Conservation (phyloP, 2,113 vertebrate species). For the Hemibagrus wyckioides region DNA sequence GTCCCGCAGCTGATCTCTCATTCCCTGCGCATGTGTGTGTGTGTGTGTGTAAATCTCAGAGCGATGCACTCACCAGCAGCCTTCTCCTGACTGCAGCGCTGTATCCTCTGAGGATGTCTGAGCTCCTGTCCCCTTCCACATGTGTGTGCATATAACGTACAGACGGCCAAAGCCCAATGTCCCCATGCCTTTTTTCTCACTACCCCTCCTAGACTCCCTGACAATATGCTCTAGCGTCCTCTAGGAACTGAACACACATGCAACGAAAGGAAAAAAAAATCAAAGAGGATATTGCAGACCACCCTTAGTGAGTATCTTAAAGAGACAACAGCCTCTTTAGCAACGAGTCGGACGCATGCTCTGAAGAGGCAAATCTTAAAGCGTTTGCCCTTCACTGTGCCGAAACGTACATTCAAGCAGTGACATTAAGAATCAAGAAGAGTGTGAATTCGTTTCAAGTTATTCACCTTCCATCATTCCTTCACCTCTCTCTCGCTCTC, state of each 20-base stretch:
- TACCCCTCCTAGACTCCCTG: slow-evolving; percentile 18
- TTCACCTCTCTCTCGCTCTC: background rate
- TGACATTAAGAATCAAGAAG: background rate
- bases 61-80: slow-evolving; percentile 43
- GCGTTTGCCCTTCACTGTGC: slow-evolving; percentile 46
- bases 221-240: slow-evolving; percentile 22
- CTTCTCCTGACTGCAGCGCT: slow-evolving; percentile 29
- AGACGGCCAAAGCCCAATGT: slow-evolving; percentile 5
- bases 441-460: background rate
- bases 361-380: background rate
- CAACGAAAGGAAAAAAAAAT: background rate
- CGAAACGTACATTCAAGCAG: slow-evolving; percentile 49
- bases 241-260: slow-evolving; percentile 31
- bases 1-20: background rate
- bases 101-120: slow-evolving; percentile 25
- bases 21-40: background rate
- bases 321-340: slow-evolving; percentile 30
- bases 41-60: slow-evolving; percentile 20
- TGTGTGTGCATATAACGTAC: slow-evolving; percentile 21
- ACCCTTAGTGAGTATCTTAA: slow-evolving; percentile 38
- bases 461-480: slow-evolving; percentile 32
- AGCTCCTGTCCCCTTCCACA: slow-evolving; percentile 18
- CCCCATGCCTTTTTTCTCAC: slow-evolving; percentile 16
- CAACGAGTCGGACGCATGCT: background rate
- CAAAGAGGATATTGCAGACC: slow-evolving; percentile 8